These are phyloP conservation scores for Onychorhynchus coronatus DNA, from an alignment of 2,113 vertebrate species.

Conservation along the genomic window DNA sequence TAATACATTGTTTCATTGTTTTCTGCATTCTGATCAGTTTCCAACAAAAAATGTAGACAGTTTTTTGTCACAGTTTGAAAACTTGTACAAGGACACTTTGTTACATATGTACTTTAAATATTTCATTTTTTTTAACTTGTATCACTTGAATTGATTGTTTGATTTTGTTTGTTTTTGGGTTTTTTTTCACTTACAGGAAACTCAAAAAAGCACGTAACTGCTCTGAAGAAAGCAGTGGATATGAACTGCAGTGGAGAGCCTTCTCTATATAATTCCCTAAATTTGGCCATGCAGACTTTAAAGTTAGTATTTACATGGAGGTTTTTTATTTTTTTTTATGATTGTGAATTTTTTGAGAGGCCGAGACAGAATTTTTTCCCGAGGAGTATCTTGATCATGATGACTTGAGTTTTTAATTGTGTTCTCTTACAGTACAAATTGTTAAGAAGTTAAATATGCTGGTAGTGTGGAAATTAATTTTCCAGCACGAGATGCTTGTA, in stretches of 20 bases:
- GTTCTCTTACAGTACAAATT: background rate
- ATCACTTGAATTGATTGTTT: background rate
- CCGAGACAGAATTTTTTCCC: background rate
- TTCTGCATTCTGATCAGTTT: background rate
- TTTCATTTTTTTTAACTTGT: background rate
- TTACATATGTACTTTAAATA: background rate
- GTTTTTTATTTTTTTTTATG: background rate
- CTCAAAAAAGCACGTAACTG: slow-evolving; percentile 85
- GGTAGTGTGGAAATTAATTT: background rate
- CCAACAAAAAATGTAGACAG: background rate
- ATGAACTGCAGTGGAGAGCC: slow-evolving; percentile 90
- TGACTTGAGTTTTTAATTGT: background rate
- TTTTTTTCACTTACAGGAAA: slow-evolving; percentile 78
- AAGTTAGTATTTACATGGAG: slow-evolving; percentile 78
- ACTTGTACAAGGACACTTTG: background rate
- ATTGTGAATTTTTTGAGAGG: background rate
- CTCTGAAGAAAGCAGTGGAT: slow-evolving; percentile 90
- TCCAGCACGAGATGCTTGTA: background rate
- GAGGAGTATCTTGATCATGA: background rate
- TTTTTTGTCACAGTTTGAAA: background rate
- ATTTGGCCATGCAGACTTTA: slow-evolving; percentile 87
- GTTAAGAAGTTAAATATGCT: background rate
- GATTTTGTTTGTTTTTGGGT: no score
- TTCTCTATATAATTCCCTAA: slow-evolving; percentile 93
- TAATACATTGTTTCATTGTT: background rate